Evolutionary conservation across 2,888 invertebrate genomes (phyloP), one percentile per base, ranked within the genome.

Genomic region (Epirrita christyi): DNA sequence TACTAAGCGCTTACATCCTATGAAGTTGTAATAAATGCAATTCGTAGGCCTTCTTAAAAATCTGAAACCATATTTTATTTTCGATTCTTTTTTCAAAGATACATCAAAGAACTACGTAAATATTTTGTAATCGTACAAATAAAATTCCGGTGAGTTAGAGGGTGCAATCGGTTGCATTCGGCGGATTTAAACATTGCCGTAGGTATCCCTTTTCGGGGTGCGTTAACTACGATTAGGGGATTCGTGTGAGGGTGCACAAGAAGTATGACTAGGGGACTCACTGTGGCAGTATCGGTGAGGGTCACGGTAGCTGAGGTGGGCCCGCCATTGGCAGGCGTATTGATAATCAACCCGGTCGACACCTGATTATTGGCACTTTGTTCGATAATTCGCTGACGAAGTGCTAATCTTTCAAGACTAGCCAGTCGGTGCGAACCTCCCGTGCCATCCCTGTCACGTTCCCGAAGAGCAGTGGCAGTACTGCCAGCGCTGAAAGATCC

Each of bases 371-470:
- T 92, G 9, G 92, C 73, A 78, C 71, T 91, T 66, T 95, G 94
- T 78, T 96, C 96, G 78, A 96, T 95, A 74, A 96, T 95, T 79
- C 96, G 95, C 85, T 97, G 97, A 60, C 96, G 93, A 70, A 96
- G 93, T 44, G 97, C 97, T 77, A 97, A 92, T 80, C 96, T 94
- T 86, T 97, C 97, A 64, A 97, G 93, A 81, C 96, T 96, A 53
- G 96, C 96, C 71, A 97, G 93, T 64, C 95, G 92, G 86, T 96
- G 97, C 53, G 96, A 96, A 73, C 96, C 95, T 70, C 95, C 95
- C 64, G 94, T 90, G 70, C 94, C 94, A 76, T 96, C 95, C 62
- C 91, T 81, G 67, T 95, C 95, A 60, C 95, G 92, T 71, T 94
- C 94, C 59, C 95, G 88, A 43, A 94, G 84, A 52, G 93, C 93